Conservation (phyloP, 2,888 invertebrate genomes). For the Cheilosia variabilis region DNA sequence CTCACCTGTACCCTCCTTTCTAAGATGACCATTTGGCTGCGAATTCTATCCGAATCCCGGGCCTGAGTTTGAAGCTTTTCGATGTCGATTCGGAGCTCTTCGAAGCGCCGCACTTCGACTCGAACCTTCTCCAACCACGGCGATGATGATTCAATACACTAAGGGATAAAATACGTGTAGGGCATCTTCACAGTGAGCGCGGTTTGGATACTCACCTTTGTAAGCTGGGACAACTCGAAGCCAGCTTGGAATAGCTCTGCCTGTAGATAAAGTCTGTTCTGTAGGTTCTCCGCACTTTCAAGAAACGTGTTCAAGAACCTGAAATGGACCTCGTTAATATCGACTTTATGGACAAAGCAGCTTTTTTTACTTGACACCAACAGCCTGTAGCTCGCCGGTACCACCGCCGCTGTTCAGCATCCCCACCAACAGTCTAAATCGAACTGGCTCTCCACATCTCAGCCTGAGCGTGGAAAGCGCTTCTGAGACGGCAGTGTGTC, state of each 20-base stretch:
- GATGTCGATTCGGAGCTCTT: conserved; percentile 91
- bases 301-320: conserved; percentile 93
- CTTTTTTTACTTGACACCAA: conserved; percentile 87
- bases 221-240: conserved; percentile 86
- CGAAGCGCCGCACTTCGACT: conserved; percentile 90
- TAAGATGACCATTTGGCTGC: conserved; percentile 88
- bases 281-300: conserved; percentile 89
- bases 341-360: background rate
- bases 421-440: conserved; percentile 95
- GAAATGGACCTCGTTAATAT: conserved; percentile 1
- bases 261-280: conserved; percentile 92
- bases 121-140: conserved; percentile 87
- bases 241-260: conserved; percentile 93
- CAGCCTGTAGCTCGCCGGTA: conserved; percentile 89
- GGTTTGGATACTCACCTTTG: conserved; percentile 81
- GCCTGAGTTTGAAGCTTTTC: conserved; percentile 89
- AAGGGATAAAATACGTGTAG: conserved; percentile 71
- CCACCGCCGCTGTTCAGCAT: conserved; percentile 92
- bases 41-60: conserved; percentile 88
- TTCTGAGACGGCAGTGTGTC: conserved; percentile 94
- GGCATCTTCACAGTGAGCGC: background rate
- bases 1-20: conserved; percentile 89
- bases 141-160: conserved; percentile 88
- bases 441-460: conserved; percentile 95
- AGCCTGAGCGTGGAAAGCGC: conserved; percentile 94